Evolutionary conservation across 2,888 invertebrate species (phyloP), one percentile per base, ranked within the genome.

Genomic region (Sinohyriopsis cumingii): DNA sequence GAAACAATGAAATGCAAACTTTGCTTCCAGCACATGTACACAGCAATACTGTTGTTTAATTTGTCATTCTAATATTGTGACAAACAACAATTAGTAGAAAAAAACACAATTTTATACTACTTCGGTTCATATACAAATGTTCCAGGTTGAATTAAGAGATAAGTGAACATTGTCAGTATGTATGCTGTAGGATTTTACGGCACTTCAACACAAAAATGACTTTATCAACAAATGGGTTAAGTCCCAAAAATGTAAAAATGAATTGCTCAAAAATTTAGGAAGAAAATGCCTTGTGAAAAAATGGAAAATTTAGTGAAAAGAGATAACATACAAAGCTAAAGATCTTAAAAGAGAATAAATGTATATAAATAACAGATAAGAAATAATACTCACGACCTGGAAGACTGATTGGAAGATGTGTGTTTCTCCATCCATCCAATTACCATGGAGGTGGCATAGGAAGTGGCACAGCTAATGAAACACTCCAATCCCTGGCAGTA

Each of bases 391-490:
- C 63, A 77, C 77, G 75, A 75, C 71, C 73, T 77, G 19, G 72
- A 61, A 20, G 72, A 64, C 61, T 77, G 77, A 65, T 74, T 77
- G 65, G 71, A 69, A 59, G 77, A 79, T 7, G 82, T 80, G 72
- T 89, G 87, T 77, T 89, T 90, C 74, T 90, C 89, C 84, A 90
- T 84, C 89, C 89, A 90, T 56, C 89, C 89, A 74, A 90, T 87
- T 69, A 89, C 88, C 60, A 90, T 74, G 24, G 90, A 88, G 72
- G 86, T 86, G 9, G 82, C 77, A 63, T 82, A 85, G 33, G 86
- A 88, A 0, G 90, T 88, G 6, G 90, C 84, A 82, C 90, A 90
- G 76, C 88, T 89, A 65, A 90, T 86, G 71, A 90, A 88, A 69
- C 89, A 89, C 63, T 89, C 89, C 69, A 90, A 76, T 71, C 87